Base-by-base conservation (phyloP, 2,888 invertebrate species). In the Drosophila heteroneura region DNA sequence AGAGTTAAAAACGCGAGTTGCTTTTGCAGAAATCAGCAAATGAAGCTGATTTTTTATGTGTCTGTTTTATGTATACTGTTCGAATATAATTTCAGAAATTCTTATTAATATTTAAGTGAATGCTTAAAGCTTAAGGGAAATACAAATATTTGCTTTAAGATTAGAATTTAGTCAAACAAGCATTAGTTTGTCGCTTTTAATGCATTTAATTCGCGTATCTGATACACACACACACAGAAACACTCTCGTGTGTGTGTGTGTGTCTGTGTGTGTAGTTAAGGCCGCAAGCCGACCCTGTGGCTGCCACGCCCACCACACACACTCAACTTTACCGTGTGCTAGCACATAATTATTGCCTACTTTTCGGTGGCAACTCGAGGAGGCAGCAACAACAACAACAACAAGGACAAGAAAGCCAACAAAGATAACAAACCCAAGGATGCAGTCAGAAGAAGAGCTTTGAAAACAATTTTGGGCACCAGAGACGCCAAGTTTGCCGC, bases 341-440 rank as follows among this genome's bases (percentile, higher is more conserved):
- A 32, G 71, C 85, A 88, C 90, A 89, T 85, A 85, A 85, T 85
- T 85, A 85, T 85, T 73, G 85, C 85, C 85, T 76, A 79, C 82
- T 74, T 84, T 74, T 76, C 61, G 71, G 67, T 52, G 74, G 70
- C 58, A 75, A 60, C 60, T 51, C 30, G 32, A 58, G 54, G 30
- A 28, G 54, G 28, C 26, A 26, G 44, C n/a, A 41, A 71, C 33
- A 16, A 16, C 16, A 22, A 3, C 32, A 32, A n/a, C 12, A 19
- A 16, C 28, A 16, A 69, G 22, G 12, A 44, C 44, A 44, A 22
- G 22, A 22, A 16, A 47, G 22, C 22, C 16, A 22, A 16, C 47
- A 61, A 49, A 51, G 63, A 53, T 49, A 65, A 62, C 63, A 64
- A 26, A 47, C 63, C 37, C 37, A n/a, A 35, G 58, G 66, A 63